phyloP scores from a whole-genome alignment of 2,113 vertebrate genomes.

The Cyrtonyx montezumae region DNA sequence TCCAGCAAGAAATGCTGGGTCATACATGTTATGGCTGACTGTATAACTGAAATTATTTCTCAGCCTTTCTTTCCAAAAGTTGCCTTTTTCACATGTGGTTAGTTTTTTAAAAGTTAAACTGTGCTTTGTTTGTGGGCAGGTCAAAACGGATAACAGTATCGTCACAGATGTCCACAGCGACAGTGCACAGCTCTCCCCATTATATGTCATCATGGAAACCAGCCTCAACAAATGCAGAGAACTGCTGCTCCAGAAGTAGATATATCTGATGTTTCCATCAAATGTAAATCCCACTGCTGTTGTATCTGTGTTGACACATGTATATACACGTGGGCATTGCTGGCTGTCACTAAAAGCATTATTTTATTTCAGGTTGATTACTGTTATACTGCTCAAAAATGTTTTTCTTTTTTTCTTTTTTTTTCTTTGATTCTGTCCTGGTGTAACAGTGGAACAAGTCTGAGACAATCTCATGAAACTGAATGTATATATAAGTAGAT shows the following conservation, averaged over 20 bases:
- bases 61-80: background rate
- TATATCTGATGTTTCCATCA: background rate
- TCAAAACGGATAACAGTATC: background rate
- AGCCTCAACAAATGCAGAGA: background rate
- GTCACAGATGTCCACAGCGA: background rate
- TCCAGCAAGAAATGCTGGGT: background rate
- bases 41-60: background rate
- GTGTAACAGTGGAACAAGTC: no score
- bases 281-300: background rate
- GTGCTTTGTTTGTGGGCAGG: background rate
- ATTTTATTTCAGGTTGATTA: no score
- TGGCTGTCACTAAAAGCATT: background rate
- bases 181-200: background rate
- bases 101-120: background rate
- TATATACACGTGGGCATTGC: background rate
- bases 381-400: no score
- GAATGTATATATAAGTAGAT: no score
- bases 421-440: no score
- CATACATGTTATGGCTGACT: background rate
- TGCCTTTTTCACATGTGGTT: background rate
- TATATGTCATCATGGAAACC: rapidly evolving
- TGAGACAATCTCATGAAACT: no score
- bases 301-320: background rate
- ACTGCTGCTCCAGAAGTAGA: background rate
- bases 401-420: no score